phyloP scores from a whole-genome alignment of 2,888 invertebrate genomes.

The Loripinus fragilis region DNA sequence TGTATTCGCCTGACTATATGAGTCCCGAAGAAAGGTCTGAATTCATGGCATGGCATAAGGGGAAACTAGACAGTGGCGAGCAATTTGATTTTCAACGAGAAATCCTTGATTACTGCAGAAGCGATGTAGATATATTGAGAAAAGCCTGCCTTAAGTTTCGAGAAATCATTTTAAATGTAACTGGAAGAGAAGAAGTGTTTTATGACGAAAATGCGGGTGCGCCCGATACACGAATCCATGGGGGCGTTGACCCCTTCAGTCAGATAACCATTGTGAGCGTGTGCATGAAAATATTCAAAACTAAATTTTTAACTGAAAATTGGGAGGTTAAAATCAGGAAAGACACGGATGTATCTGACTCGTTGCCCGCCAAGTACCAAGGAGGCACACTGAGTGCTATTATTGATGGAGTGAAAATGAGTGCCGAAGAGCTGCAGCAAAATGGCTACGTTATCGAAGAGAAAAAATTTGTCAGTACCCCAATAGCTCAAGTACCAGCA shows the following conservation, averaged over 20 bases:
- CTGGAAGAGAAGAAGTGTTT: background rate
- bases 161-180: background rate
- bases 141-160: background rate
- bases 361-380: background rate
- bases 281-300: constrained; percentile 17
- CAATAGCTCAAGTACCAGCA: background rate
- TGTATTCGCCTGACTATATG: background rate
- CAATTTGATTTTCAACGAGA: constrained; percentile 20
- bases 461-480: background rate
- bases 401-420: background rate
- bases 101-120: constrained; percentile 11
- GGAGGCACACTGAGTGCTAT: background rate
- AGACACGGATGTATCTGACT: background rate
- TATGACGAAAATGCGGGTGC: constrained; percentile 11
- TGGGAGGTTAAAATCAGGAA: background rate
- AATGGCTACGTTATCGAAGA: background rate
- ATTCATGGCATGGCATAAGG: background rate
- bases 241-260: constrained; percentile 25
- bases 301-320: constrained; percentile 9
- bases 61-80: background rate
- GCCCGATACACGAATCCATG: constrained; percentile 6
- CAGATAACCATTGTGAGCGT: constrained; percentile 17
- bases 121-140: constrained; percentile 3
- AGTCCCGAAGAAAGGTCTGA: background rate
- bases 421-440: background rate